Percentiles rank a stretch among this genome's conserved stretches.
Evolutionary conservation across 2,888 invertebrate species (phyloP).

Genomic region (Bruchidius siliquastri): DNA sequence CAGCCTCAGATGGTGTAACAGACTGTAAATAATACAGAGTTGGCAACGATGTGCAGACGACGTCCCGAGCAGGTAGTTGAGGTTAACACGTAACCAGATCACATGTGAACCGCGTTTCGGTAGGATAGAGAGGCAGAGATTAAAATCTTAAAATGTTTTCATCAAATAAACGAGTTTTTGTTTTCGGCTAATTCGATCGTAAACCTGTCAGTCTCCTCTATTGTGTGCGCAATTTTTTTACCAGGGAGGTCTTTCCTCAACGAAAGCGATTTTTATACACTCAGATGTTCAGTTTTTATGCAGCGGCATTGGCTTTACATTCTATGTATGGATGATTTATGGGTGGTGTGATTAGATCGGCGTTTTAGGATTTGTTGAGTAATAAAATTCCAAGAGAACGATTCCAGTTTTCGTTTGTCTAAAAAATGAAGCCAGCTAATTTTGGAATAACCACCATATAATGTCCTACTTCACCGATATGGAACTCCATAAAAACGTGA

Average conservation of each 20-base stretch:
- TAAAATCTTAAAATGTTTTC: conserved; percentile 26
- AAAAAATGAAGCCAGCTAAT: too few species aligned
- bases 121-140: conserved; percentile 13
- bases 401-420: too few species aligned
- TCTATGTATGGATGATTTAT: not conserved
- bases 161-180: conserved; percentile 27
- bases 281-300: not conserved
- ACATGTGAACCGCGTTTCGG: conserved; percentile 6
- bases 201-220: conserved; percentile 25
- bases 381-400: too few species aligned
- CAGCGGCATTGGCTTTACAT: not conserved
- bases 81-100: conserved; percentile 2
- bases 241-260: conserved; percentile 16
- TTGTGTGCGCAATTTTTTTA: conserved; percentile 21
- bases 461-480: too few species aligned
- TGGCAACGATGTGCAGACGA: not conserved
- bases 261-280: not conserved
- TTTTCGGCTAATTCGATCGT: conserved; percentile 27
- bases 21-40: not conserved
- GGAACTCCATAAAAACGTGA: too few species aligned
- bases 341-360: too few species aligned
- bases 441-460: too few species aligned
- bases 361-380: too few species aligned
- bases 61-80: conserved; percentile 1
- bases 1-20: too few species aligned